phyloP scores from a whole-genome alignment of 1,140 invertebrate genomes.

The Sarcophaga bullata region DNA sequence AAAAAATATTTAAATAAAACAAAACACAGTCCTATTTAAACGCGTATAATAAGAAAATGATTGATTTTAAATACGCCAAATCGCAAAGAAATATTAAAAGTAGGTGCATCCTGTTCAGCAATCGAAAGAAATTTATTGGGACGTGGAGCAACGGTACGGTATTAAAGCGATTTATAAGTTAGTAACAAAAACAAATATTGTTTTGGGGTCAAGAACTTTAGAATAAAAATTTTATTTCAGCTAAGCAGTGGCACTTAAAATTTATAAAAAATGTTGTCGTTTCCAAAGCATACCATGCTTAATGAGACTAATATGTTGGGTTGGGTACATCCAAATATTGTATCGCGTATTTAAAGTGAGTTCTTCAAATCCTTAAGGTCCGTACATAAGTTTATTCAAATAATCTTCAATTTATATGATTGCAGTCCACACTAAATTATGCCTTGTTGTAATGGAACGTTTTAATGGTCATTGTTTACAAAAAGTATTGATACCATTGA shows the following conservation, averaged over 20 bases:
- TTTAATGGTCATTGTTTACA: slow-evolving; percentile 67
- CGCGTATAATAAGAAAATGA: slow-evolving; percentile 44
- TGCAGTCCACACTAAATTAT: slow-evolving; percentile 53
- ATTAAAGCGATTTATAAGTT: slow-evolving; percentile 71
- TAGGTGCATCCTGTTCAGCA: slow-evolving; percentile 49
- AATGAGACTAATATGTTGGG: slow-evolving; percentile 68
- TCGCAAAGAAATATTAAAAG: slow-evolving; percentile 54
- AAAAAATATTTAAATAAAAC: neutral
- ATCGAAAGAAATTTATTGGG: slow-evolving; percentile 65
- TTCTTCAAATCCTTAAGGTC: slow-evolving; percentile 30
- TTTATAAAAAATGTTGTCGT: slow-evolving; percentile 65
- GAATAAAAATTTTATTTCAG: slow-evolving; percentile 41
- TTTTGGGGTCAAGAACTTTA: too few relatives aligned
- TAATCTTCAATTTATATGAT: slow-evolving; percentile 46
- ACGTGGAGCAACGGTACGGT: slow-evolving; percentile 71
- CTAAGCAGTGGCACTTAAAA: slow-evolving; percentile 70
- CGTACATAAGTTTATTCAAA: too few relatives aligned
- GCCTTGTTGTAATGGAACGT: slow-evolving; percentile 68
- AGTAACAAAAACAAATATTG: neutral
- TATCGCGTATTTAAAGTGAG: slow-evolving; percentile 67
- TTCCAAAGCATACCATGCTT: slow-evolving; percentile 59
- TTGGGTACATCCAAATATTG: slow-evolving; percentile 70
- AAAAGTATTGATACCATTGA: slow-evolving; percentile 59
- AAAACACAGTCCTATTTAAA: slow-evolving; percentile 45
- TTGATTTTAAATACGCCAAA: slow-evolving; percentile 59